Base-by-base conservation (phyloP, 1,140 invertebrate species). In the Bilobella aurantiaca region DNA sequence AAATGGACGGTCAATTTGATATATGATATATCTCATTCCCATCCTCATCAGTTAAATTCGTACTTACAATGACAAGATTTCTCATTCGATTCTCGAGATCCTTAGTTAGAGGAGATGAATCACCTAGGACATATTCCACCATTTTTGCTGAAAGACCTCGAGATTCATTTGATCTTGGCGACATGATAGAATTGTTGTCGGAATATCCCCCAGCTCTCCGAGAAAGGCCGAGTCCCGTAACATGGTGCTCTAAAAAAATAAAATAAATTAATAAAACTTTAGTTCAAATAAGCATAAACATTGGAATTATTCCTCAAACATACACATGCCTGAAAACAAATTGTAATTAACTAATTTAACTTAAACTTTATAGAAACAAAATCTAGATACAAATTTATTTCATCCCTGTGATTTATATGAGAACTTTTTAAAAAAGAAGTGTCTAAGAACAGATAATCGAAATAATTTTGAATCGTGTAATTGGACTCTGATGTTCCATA, bases 51-150 rank as follows among this genome's bases (percentile, higher is more conserved):
- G n/a, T n/a, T n/a, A 32, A 62, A 12, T 57, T 57, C 18, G 23
- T 34, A 66, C 67, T 76, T 73, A 84, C 85, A 76, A 89, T 80
- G 78, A 86, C 85, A 60, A 90, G 77, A 37, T 81, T 82, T 70
- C 85, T 81, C 83, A 91, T 86, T 66, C 87, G 80, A 28, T 84
- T 83, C 74, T 91, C 89, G 67, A 86, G 73, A 67, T 79, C 77
- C 75, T 88, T 88, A 65, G 84, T 82, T 42, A 90, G 93, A 12
- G 93, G 93, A 58, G 93, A 95, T 63, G 89, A 89, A 63, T 53
- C 49, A 5, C 89, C 87, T 66, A 98, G 82, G 49, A 97, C 92
- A 76, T 96, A 96, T 79, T 97, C 93, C n/a, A 96, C 93, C 92
- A 98, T 96, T 81, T 97, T 96, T 61, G 96, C 90, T 62, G 92